A percentile compares a stretch with the other conserved stretches of the same genome.
Evolutionary conservation across 2,797 vertebrate species (phyloP).

Genomic region (Acanthornis magna): DNA sequence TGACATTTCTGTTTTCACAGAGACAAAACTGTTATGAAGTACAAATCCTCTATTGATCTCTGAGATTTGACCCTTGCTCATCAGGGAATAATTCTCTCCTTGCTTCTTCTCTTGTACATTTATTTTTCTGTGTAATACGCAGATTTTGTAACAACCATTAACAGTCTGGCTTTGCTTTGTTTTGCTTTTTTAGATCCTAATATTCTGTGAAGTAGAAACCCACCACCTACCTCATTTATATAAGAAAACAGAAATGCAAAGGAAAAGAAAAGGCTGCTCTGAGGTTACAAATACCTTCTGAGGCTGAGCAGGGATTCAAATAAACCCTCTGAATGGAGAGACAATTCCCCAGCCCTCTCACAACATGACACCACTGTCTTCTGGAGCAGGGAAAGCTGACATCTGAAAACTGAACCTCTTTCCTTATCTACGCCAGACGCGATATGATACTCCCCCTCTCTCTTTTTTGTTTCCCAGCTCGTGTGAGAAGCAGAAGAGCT

Average conservation of each 20-base stretch:
- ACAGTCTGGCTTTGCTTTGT: background rate
- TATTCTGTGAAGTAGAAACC: background rate
- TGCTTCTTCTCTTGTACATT: background rate
- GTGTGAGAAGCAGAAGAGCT: background rate
- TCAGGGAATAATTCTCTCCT: background rate
- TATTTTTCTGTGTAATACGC: background rate
- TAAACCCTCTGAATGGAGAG: background rate
- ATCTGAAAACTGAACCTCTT: background rate
- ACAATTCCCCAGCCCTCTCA: background rate
- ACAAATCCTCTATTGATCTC: conserved; percentile 7
- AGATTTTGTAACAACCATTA: background rate
- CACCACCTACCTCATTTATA: background rate
- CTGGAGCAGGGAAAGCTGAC: background rate
- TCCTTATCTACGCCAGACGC: background rate
- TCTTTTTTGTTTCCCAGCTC: background rate
- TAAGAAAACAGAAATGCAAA: background rate
- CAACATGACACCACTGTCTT: background rate
- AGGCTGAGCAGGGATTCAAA: background rate
- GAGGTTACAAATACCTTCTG: background rate
- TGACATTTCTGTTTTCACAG: background rate
- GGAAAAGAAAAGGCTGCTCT: background rate
- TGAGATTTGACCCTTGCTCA: background rate
- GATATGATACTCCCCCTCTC: too few relatives aligned
- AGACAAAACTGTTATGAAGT: conserved; percentile 1
- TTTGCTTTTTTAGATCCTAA: background rate